Evolutionary conservation across 2,888 invertebrate species (phyloP), one percentile per base, ranked within the genome.

Genomic region (Cephus rjabovi): DNA sequence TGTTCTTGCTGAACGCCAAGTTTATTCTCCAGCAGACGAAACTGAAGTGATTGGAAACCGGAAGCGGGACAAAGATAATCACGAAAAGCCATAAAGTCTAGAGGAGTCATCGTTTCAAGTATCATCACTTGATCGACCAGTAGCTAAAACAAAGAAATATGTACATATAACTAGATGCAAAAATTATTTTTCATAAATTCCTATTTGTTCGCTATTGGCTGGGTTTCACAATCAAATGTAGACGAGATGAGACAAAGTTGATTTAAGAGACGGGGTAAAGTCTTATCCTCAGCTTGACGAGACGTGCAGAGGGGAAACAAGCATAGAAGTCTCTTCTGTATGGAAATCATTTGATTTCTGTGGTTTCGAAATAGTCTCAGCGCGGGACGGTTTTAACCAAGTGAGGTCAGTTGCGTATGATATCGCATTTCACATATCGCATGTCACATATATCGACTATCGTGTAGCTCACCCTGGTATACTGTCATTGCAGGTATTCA

Each of bases 61-160:
- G 99, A 99, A 0, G 99, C 98, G 0, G 99, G 97, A 15, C 97
- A 96, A 69, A 99, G 93, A 89, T 97, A 97, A 83, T 96, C 95
- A 75, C 99, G 95, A 92, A 99, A 99, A 88, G 99, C 99, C 96
- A 99, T 97, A 89, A 99, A 99, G 92, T 99, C 99, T 79, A 99
- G 92, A 0, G 99, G 99, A 0, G 99, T 98, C 99, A 99, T 99
- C 0, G 99, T 99, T 92, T 99, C 99, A 84, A 99, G 92, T 84
- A 99, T 98, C 93, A 97, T 96, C 71, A 99, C 98, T 93, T 99
- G 99, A 89, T 99, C 99, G 69, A 97, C 98, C 75, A 99, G 93
- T 0, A 99, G 93, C 98, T 99, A 92, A 12, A 92, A 89, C 80
- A 81, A 75, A 79, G 79, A 34, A 69, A 23, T 23, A 23, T 56